Evolutionary conservation across 2,797 vertebrate species (phyloP), one percentile per base, ranked within the genome.

Genomic region (Lepilemur ruficaudatus): DNA sequence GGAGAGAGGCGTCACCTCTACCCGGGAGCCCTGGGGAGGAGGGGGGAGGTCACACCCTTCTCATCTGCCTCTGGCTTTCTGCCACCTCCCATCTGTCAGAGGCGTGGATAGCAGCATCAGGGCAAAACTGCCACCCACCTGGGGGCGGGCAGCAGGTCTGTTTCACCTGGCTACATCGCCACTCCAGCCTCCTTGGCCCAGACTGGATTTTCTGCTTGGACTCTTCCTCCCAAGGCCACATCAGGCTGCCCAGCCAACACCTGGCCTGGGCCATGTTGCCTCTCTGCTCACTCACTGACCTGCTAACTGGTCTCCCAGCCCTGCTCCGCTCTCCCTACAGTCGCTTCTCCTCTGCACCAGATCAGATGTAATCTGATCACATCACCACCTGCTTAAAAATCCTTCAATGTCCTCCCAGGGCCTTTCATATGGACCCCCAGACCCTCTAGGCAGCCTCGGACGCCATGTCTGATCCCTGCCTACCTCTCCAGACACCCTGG

Each of bases 251-350:
- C 41, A 12, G 7, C 61, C 75, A 22, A 1, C 63, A 6, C n/a
- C 65, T 2, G 7, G 30, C 32, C 52, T 17, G 0, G 23, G 67
- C 67, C 18, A 13, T 5, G 0, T 9, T 14, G 43, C 46, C 14
- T 78, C 35, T 28, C 0, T 0, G 23, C n/a, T 18, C 4, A 0
- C 23, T 2, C 15, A 1, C 23, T 5, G 4, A 7, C 59, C n/a
- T 6, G 15, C 17, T 5, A 2, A 35, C 23, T 1, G 14, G 28
- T n/a, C 12, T 12, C n/a, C 23, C 52, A 8, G 18, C n/a, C 38
- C 4, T 61, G 50, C 41, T 18, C 35, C 22, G 1, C 28, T 14
- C 70, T 72, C 17, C 9, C 46, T 50, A 5, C 10, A 3, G 15
- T n/a, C 17, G 73, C 38, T 25, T 22, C 35, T 48, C 10, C 0